Conservation (phyloP, 2,113 vertebrate genomes). For the Petromus typicus region DNA sequence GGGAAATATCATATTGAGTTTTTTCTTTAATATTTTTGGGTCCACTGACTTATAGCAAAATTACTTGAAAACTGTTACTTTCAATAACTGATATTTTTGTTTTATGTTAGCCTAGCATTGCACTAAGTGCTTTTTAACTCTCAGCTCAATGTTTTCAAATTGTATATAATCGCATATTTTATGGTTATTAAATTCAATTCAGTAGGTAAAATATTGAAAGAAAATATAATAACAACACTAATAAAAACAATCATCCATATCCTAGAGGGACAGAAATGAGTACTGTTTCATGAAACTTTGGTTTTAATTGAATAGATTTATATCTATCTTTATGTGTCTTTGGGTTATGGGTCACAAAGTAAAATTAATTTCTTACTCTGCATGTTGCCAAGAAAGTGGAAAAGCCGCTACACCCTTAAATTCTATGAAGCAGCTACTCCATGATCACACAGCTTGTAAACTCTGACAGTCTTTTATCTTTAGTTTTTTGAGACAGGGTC, state of each 20-base stretch:
- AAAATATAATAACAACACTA: not conserved
- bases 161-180: not conserved
- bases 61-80: not conserved
- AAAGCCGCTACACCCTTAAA: not conserved
- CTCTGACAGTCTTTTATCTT: not conserved
- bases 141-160: slow-evolving; percentile 6
- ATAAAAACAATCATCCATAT: not conserved
- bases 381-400: not conserved
- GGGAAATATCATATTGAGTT: too few relatives aligned
- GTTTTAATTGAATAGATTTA: slow-evolving; percentile 19
- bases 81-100: not conserved
- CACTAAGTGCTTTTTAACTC: not conserved
- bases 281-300: slow-evolving; percentile 15
- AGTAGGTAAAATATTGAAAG: not conserved
- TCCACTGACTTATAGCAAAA: not conserved
- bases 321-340: not conserved
- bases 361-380: not conserved
- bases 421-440: not conserved
- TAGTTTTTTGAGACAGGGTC: too few relatives aligned
- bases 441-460: not conserved
- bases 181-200: not conserved
- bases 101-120: not conserved
- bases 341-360: not conserved
- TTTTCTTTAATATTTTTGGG: too few relatives aligned
- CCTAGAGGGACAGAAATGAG: not conserved